These are phyloP conservation scores for Dyspetes luteomarginatus DNA, from an alignment of 2,888 invertebrate species.

Conservation along the genomic window DNA sequence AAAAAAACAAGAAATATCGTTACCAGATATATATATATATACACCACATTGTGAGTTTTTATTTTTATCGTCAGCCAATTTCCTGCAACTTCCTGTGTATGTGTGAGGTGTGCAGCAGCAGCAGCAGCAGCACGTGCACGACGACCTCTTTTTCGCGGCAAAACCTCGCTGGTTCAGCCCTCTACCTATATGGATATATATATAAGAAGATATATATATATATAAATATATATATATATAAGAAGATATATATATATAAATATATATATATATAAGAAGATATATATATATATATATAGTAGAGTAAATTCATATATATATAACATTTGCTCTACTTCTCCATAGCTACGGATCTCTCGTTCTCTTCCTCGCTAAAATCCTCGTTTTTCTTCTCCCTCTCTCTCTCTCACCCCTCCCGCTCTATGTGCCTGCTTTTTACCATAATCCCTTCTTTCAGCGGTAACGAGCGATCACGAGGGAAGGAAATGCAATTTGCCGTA, in stretches of 20 bases:
- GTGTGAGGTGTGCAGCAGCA: background rate
- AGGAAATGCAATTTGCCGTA: conserved; percentile 73
- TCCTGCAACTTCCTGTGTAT: background rate
- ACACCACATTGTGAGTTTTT: conserved; percentile 62
- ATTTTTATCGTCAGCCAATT: conserved; percentile 57
- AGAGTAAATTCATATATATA: too few species aligned
- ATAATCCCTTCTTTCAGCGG: conserved; percentile 72
- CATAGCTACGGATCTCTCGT: conserved; percentile 23
- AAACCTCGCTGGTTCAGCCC: conserved; percentile 32
- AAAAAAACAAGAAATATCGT: conserved; percentile 54
- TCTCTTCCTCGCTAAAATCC: conserved; percentile 32
- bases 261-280: too few species aligned
- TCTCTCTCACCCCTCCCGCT: conserved; percentile 41
- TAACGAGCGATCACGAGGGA: conserved; percentile 73
- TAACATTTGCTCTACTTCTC: conserved; percentile 44
- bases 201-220: too few species aligned
- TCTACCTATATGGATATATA: conserved; percentile 26
- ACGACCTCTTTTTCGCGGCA: conserved; percentile 50
- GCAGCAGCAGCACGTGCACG: conserved; percentile 23
- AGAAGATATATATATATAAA: too few species aligned
- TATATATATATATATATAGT: too few species aligned
- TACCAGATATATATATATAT: conserved; percentile 59
- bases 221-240: too few species aligned
- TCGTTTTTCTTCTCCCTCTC: conserved; percentile 28
- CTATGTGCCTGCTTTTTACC: conserved; percentile 63